Evolutionary conservation across 2,888 invertebrate genomes (phyloP), one percentile per base, ranked within the genome.

Genomic region (Macrosiphum euphorbiae): DNA sequence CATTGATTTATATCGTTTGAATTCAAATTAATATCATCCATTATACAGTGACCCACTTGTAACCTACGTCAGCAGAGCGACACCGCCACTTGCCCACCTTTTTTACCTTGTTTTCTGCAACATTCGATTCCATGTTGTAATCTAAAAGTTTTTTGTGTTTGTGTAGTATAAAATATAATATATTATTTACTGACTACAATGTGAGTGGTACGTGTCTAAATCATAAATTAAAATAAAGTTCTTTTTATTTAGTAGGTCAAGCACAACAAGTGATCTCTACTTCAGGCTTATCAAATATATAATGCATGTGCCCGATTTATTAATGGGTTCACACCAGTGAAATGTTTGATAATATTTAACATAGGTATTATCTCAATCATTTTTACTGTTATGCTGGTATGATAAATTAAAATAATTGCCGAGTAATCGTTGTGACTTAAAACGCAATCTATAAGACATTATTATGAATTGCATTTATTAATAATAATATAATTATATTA

Each of bases 171-270:
- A 35, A 20, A 55, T 35, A 24, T 20, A 35, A 35, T 20, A 20
- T 41, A 78, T 44, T 86, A 86, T 86, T 86, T 86, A 86, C 16
- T 11, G 47, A 86, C 44, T 86, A 86, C 28, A 86, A 47, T 47
- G 28, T 28, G 28, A 86, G 28, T 28, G 44, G 47, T 50, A n/a
- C 86, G 28, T 86, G 44, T 47, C 47, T 86, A 86, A 86, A 47
- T 86, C 86, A 28, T 47, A 86, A 47, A 50, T 47, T 86, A 86
- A 50, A 86, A 86, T 86, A 47, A 86, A 86, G 86, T 86, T 47
- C 47, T 44, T 86, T 86, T 86, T 47, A 28, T 86, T 86, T 86
- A 86, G 86, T 86, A 86, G 86, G 86, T 86, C 86, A 86, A 86
- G 86, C 86, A 47, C 16, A 86, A 86, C 86, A 86, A 86, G 86